A percentile compares a stretch with the other conserved stretches of the same genome.
These are phyloP conservation scores for Augochlorella aurata DNA, from an alignment of 2,888 invertebrate species.

Conservation along the genomic window DNA sequence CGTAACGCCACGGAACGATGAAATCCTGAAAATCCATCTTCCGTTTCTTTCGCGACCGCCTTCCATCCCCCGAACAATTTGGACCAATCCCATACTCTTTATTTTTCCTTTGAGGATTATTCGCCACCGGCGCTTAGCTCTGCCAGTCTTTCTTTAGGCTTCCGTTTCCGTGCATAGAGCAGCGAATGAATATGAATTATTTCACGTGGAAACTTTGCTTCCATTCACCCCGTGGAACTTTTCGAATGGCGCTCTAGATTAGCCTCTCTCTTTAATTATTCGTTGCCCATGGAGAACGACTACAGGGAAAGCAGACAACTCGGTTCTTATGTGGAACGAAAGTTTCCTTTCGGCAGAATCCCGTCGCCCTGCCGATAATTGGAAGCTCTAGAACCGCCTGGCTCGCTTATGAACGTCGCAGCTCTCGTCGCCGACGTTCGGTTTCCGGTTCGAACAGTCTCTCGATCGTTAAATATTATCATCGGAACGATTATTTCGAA, in stretches of 20 bases:
- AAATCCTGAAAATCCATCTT: constrained; percentile 68
- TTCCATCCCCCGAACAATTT: constrained; percentile 39
- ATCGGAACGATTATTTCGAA: too few species aligned
- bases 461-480: too few species aligned
- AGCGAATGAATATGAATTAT: background rate
- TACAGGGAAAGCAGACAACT: background rate
- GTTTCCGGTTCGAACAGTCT: too few species aligned
- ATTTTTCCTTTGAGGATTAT: constrained; percentile 36
- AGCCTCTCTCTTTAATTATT: constrained; percentile 3
- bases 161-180: background rate
- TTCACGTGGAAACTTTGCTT: constrained; percentile 5
- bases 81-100: constrained; percentile 19
- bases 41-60: constrained; percentile 52
- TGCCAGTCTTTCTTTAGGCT: background rate
- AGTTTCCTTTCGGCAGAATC: background rate
- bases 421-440: too few species aligned
- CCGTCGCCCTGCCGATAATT: background rate
- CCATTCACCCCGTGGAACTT: background rate
- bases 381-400: background rate
- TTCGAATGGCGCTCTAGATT: background rate
- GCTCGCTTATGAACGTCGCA: background rate
- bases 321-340: background rate
- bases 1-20: constrained; percentile 35
- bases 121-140: constrained; percentile 25
- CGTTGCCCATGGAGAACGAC: background rate